These are phyloP conservation scores for Microctenopoma stevenorrisi DNA, from an alignment of 2,797 vertebrate genomes.

Conservation along the genomic window DNA sequence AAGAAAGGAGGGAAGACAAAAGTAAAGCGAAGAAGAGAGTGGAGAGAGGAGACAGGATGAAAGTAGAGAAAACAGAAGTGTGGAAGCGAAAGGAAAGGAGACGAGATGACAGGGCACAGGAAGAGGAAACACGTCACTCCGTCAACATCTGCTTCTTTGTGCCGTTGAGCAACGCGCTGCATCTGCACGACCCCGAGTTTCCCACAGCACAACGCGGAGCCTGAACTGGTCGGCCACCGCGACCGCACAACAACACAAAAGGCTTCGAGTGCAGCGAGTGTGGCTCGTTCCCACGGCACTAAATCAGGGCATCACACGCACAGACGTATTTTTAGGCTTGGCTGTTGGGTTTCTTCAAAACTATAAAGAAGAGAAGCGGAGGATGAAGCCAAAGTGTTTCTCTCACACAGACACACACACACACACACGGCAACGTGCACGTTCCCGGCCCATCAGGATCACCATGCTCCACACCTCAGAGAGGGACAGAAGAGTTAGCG, in stretches of 20 bases:
- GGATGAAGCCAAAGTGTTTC: constrained; percentile 62
- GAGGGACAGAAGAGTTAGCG: no score
- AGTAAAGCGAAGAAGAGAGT: no score
- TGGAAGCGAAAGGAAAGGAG: not conserved
- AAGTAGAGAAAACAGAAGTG: not conserved
- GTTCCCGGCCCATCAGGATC: no score
- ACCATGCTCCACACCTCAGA: no score
- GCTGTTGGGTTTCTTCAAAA: constrained; percentile 51
- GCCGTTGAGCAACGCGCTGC: constrained; percentile 34
- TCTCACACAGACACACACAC: constrained; percentile 9
- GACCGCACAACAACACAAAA: constrained; percentile 30
- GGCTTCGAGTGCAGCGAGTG: constrained; percentile 13
- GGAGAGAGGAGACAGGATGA: not conserved
- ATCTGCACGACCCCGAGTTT: constrained; percentile 35
- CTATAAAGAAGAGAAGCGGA: constrained; percentile 63
- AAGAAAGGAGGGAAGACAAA: not conserved
- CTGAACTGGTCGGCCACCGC: constrained; percentile 37
- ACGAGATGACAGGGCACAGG: no score
- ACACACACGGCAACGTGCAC: not conserved
- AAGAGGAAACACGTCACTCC: not conserved
- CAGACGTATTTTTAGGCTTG: constrained; percentile 61
- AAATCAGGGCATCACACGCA: constrained; percentile 54
- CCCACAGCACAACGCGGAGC: constrained; percentile 30
- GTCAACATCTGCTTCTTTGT: constrained; percentile 28
- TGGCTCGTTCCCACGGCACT: constrained; percentile 66